Percentiles rank a stretch among this genome's conserved stretches.
phyloP scores from a whole-genome alignment of 2,797 vertebrate genomes.

The Pelochelys cantorii region DNA sequence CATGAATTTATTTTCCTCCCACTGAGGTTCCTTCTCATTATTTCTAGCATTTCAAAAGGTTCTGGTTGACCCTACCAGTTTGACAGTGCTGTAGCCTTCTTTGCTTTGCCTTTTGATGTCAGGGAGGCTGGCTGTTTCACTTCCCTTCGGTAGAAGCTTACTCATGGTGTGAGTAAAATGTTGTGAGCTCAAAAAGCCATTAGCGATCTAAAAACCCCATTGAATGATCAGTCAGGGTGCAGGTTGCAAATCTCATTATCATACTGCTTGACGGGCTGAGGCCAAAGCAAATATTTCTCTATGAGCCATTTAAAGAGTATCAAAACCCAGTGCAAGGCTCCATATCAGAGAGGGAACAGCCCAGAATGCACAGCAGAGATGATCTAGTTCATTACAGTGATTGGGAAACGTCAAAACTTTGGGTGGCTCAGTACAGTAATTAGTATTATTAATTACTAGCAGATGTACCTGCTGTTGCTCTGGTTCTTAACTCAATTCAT shows the following conservation, averaged over 20 bases:
- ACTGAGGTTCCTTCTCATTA: not conserved
- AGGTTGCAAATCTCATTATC: not conserved
- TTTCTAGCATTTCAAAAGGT: constrained; percentile 12
- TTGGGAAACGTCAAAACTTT: not conserved
- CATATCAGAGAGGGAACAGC: not conserved
- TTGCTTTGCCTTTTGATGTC: not conserved
- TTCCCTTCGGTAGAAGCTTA: not conserved
- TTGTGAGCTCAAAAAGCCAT: not conserved
- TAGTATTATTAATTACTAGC: not conserved
- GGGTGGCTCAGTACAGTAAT: not conserved
- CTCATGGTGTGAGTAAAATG: not conserved
- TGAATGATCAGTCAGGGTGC: not conserved
- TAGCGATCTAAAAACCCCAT: not conserved
- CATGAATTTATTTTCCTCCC: not conserved
- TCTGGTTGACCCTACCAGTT: not conserved
- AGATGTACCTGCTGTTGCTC: no score
- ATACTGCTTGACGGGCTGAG: not conserved
- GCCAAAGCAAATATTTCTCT: not conserved
- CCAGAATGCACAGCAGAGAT: not conserved
- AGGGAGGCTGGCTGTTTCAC: fast-evolving
- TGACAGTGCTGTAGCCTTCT: fast-evolving
- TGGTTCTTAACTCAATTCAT: no score
- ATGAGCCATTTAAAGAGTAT: not conserved
- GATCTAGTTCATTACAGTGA: not conserved
- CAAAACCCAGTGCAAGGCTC: not conserved